Conservation (phyloP, 2,113 vertebrate genomes). For the Alligator sinensis region DNA sequence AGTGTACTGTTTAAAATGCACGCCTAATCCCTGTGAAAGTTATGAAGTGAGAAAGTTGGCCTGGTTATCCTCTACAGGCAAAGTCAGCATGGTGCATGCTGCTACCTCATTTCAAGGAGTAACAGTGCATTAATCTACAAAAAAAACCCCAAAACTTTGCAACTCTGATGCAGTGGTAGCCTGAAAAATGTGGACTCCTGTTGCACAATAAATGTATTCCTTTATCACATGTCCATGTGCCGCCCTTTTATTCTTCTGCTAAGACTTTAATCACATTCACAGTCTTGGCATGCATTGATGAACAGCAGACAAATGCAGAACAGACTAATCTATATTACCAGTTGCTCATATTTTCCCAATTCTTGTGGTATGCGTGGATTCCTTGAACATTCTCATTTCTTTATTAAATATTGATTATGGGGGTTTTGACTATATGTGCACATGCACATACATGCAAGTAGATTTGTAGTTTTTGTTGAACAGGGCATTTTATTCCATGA, state of each 20-base stretch:
- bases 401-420: not conserved
- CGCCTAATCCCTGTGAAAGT: slow-evolving; percentile 28
- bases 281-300: not conserved
- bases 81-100: not conserved
- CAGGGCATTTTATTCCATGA: not conserved
- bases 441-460: no score
- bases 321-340: not conserved
- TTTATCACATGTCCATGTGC: not conserved
- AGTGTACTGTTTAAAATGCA: slow-evolving; percentile 39
- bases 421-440: not conserved
- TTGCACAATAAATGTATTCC: not conserved
- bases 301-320: not conserved
- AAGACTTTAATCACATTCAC: not conserved
- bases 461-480: not conserved
- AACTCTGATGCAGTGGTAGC: not conserved
- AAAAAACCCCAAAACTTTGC: not conserved
- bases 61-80: not conserved
- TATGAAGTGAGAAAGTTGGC: slow-evolving; percentile 46
- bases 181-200: not conserved
- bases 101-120: not conserved
- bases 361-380: not conserved
- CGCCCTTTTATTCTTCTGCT: not conserved
- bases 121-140: not conserved
- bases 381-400: not conserved
- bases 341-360: not conserved